Evolutionary conservation across 1,140 invertebrate species (phyloP).

Genomic region (Magallana ariakensis): DNA sequence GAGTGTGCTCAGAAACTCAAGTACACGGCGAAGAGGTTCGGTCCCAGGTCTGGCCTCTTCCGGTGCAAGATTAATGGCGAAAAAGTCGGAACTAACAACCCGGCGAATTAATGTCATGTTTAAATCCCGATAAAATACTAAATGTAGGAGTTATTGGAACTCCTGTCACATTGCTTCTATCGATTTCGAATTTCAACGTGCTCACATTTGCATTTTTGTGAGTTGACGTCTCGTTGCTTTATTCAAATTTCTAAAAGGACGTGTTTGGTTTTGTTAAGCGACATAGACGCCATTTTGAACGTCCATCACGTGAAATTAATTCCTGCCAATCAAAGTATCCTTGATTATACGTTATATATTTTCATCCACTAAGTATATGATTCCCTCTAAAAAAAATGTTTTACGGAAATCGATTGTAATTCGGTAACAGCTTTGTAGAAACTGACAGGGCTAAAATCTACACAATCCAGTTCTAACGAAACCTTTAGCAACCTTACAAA

Average conservation of each 20-base stretch:
- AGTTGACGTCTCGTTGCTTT: background rate
- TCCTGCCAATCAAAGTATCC: too few species aligned
- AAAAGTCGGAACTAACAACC: constrained; percentile 3
- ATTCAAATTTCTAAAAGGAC: background rate
- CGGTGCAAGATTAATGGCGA: background rate
- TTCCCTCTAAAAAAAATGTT: too few species aligned
- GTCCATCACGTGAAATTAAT: too few species aligned
- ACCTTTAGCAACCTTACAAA: too few species aligned
- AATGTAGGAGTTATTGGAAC: background rate
- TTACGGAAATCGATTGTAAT: too few species aligned
- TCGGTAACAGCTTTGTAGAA: too few species aligned
- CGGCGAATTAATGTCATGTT: background rate
- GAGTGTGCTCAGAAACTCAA: constrained; percentile 4
- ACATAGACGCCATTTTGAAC: too few species aligned
- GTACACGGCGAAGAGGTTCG: background rate
- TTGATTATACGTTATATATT: too few species aligned
- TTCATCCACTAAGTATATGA: too few species aligned
- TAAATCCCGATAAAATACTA: constrained; percentile 1
- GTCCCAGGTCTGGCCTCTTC: background rate
- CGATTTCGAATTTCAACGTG: constrained; percentile 5
- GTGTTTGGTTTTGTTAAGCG: background rate
- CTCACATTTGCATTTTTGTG: constrained; percentile 13
- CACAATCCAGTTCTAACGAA: too few species aligned
- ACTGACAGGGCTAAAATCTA: too few species aligned
- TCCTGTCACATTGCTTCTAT: background rate